phyloP scores from a whole-genome alignment of 2,888 invertebrate genomes.

The Phaonia tiefii region DNA sequence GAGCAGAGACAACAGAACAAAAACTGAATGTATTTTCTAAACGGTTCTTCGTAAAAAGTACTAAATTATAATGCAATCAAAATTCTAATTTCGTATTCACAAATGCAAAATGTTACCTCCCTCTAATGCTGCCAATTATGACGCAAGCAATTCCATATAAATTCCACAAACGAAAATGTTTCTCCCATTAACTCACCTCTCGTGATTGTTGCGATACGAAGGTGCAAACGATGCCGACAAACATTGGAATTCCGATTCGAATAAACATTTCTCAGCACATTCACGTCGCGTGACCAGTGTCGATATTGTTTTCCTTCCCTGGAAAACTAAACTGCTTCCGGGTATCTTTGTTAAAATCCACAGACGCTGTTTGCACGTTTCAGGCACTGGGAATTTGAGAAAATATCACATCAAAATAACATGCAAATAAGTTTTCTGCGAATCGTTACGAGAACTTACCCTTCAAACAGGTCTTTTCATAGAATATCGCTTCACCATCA shows the following conservation, averaged over 20 bases:
- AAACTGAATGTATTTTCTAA: constrained; percentile 15
- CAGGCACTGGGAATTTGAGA: constrained; percentile 80
- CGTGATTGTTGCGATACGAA: constrained; percentile 80
- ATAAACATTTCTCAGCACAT: constrained; percentile 85
- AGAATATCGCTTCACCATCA: constrained; percentile 78
- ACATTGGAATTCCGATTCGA: constrained; percentile 82
- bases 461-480: constrained; percentile 78
- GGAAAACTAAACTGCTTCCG: constrained; percentile 87
- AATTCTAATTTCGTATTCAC: constrained; percentile 33
- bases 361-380: constrained; percentile 83
- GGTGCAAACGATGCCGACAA: constrained; percentile 83
- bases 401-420: background rate
- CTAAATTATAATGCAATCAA: constrained; percentile 33
- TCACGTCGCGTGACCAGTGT: constrained; percentile 84
- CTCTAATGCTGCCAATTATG: background rate
- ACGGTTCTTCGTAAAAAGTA: constrained; percentile 6
- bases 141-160: background rate
- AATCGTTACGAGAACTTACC: constrained; percentile 70
- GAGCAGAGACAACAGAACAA: constrained; percentile 1
- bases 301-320: constrained; percentile 84
- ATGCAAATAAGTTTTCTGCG: background rate
- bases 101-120: constrained; percentile 7
- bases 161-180: background rate
- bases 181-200: constrained; percentile 73
- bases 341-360: constrained; percentile 90